Percentiles rank a stretch among this genome's conserved stretches.
These are phyloP conservation scores for Vireo altiloquus DNA, from an alignment of 2,113 vertebrate genomes.

Conservation along the genomic window DNA sequence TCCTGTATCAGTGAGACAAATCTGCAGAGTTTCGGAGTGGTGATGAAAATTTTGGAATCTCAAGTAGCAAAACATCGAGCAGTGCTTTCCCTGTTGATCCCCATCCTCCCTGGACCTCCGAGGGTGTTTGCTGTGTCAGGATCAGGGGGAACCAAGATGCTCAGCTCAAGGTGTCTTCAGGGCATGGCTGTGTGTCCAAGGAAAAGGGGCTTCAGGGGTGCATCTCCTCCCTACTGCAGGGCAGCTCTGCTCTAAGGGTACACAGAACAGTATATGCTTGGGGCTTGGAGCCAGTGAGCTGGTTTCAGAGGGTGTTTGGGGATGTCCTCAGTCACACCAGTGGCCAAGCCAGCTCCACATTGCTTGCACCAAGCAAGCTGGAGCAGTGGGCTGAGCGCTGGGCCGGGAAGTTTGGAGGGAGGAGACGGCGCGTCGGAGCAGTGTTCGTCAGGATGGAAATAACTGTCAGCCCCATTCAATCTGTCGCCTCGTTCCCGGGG, in stretches of 20 bases:
- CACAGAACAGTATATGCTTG: fast-evolving
- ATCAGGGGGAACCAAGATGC: not conserved
- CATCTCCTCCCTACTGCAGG: not conserved
- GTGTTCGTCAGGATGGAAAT: constrained; percentile 48
- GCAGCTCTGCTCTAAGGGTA: not conserved
- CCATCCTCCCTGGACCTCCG: fast-evolving
- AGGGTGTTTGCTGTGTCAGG: not conserved
- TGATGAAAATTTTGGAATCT: not conserved
- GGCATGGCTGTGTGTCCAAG: not conserved
- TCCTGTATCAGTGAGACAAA: constrained; percentile 32
- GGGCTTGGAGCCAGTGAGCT: not conserved
- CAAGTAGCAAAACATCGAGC: fast-evolving
- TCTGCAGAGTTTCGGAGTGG: not conserved
- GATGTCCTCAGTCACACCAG: not conserved
- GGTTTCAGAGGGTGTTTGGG: not conserved
- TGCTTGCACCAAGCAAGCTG: not conserved
- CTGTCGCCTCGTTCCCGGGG: constrained; percentile 36
- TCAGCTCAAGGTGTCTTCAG: not conserved
- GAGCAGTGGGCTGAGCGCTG: constrained; percentile 1
- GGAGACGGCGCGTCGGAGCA: not conserved
- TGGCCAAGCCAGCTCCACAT: not conserved
- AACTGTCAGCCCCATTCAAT: constrained; percentile 60
- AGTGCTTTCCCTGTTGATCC: not conserved
- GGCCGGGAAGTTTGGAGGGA: constrained; percentile 30
- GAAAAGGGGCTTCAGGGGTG: not conserved